These are phyloP conservation scores for Apamea anceps DNA, from an alignment of 2,888 invertebrate genomes.

Conservation along the genomic window DNA sequence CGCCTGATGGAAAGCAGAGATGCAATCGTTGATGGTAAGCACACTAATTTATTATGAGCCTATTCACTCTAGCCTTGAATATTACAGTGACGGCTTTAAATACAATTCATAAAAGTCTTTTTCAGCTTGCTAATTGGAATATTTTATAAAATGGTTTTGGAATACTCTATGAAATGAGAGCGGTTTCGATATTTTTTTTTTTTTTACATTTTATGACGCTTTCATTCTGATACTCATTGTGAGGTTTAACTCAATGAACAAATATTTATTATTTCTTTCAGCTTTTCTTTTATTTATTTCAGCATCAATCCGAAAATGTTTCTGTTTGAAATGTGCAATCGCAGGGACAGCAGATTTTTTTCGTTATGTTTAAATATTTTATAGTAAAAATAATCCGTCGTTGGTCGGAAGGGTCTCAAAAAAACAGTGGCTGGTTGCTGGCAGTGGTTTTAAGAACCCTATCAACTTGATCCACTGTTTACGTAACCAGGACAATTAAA, in stretches of 20 bases:
- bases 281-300: not conserved
- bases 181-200: not conserved
- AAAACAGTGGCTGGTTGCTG: not conserved
- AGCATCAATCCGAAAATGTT: not conserved
- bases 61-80: too few relatives aligned
- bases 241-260: not conserved
- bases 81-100: not conserved
- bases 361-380: not conserved
- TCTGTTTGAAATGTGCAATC: too few relatives aligned
- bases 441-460: conserved; percentile 12
- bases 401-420: not conserved
- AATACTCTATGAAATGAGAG: not conserved
- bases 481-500: conserved; percentile 49
- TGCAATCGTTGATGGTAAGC: too few relatives aligned
- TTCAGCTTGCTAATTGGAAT: not conserved
- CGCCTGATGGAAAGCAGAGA: too few relatives aligned
- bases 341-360: not conserved
- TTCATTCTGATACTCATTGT: not conserved
- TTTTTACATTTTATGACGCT: not conserved
- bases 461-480: conserved; percentile 34
- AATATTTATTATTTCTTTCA: not conserved
- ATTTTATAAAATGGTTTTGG: not conserved
- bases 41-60: too few relatives aligned
- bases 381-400: not conserved
- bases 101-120: not conserved